Conservation (phyloP, 2,888 invertebrate genomes). For the Acrobasis suavella region DNA sequence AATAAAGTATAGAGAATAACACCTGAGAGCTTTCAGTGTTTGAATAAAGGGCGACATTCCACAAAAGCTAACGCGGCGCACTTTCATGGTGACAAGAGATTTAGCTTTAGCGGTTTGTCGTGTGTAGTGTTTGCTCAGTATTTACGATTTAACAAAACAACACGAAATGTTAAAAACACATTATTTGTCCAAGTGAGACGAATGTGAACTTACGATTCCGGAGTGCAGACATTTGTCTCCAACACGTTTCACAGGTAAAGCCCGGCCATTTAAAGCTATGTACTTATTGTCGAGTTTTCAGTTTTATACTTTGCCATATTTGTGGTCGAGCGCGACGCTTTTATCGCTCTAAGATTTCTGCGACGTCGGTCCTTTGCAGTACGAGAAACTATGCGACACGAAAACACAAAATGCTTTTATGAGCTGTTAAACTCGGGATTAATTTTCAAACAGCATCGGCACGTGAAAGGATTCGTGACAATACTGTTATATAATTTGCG, state of each 20-base stretch:
- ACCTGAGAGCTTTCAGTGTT: conserved; percentile 46
- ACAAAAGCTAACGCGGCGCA: conserved; percentile 52
- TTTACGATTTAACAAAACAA: conserved; percentile 83
- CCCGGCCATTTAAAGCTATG: conserved; percentile 67
- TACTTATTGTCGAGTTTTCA: conserved; percentile 74
- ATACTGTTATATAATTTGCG: neutral
- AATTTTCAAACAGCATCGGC: conserved; percentile 42
- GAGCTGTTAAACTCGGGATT: conserved; percentile 61
- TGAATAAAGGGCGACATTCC: conserved; percentile 65
- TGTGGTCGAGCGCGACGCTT: conserved; percentile 60
- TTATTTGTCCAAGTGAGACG: conserved; percentile 80
- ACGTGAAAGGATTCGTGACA: neutral
- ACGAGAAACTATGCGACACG: conserved; percentile 26
- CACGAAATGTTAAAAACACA: conserved; percentile 82
- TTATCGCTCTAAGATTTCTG: conserved; percentile 44
- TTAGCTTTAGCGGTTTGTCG: conserved; percentile 54
- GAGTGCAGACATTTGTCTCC: conserved; percentile 70
- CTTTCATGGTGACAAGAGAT: conserved; percentile 56
- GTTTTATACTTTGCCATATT: conserved; percentile 66
- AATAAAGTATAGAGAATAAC: conserved; percentile 8
- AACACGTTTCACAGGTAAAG: conserved; percentile 71
- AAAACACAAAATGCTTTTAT: conserved; percentile 54
- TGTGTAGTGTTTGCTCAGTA: conserved; percentile 72
- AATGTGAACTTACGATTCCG: conserved; percentile 77
- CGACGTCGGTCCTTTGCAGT: conserved; percentile 15